Conservation (phyloP, 2,888 invertebrate species). For the Eilema depressum region DNA sequence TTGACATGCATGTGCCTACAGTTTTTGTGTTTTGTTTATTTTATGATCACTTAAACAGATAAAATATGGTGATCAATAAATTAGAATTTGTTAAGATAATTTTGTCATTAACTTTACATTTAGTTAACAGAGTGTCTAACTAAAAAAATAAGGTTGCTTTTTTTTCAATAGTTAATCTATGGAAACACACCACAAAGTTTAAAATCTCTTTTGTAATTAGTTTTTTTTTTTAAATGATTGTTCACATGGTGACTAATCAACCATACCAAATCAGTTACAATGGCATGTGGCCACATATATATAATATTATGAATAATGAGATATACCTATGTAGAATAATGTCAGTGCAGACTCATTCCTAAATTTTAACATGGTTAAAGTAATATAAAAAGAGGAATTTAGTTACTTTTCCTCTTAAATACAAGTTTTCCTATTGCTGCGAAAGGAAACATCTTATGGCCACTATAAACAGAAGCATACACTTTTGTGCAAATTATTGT, state of each 20-base stretch:
- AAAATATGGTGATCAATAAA: too few relatives aligned
- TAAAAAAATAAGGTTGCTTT: not conserved
- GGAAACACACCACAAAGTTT: not conserved
- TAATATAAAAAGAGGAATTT: not conserved
- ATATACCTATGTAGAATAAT: too few relatives aligned
- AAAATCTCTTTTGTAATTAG: not conserved
- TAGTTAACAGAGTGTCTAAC: not conserved
- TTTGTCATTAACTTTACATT: too few relatives aligned
- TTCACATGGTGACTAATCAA: not conserved
- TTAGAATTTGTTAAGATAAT: too few relatives aligned
- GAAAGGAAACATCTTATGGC: not conserved
- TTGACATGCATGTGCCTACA: too few relatives aligned
- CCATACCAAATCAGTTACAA: too few relatives aligned
- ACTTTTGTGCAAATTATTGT: too few relatives aligned
- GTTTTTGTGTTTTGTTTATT: too few relatives aligned
- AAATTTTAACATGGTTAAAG: not conserved
- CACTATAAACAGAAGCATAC: not conserved
- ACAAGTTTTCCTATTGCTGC: not conserved
- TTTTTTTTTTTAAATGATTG: not conserved
- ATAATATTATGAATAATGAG: too few relatives aligned
- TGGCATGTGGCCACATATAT: too few relatives aligned
- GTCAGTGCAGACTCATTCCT: not conserved
- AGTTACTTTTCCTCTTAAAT: not conserved
- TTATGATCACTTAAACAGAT: too few relatives aligned
- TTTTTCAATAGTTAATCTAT: not conserved